Evolutionary conservation across 2,888 invertebrate species (phyloP), one percentile per base, ranked within the genome.

Genomic region (Cheilosia soror): DNA sequence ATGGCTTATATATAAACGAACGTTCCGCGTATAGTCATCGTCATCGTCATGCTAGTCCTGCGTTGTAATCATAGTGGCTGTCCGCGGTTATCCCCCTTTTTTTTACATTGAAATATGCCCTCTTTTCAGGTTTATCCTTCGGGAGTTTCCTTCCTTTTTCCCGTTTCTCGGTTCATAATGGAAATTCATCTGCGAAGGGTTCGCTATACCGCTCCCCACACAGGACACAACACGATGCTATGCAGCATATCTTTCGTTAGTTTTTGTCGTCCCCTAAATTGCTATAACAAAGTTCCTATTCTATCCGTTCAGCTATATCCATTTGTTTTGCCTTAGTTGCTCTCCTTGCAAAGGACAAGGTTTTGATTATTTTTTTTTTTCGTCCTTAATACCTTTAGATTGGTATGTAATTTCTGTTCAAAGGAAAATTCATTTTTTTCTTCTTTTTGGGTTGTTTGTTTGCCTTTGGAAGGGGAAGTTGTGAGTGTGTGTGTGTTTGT

Each of bases 401-500:
- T 81, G 81, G 62, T 72, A 81, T 85, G 81, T 85, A 85, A 85
- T 85, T 85, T 66, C 76, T 75, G 76, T 76, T 85, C 63, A 72
- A 85, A 81, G 58, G 81, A 51, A 85, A 73, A 80, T 72, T 81
- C 68, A 76, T 76, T 81, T 85, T 81, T 85, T 72, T 62, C 57
- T 68, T 76, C 42, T 62, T 73, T 31, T 25, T 51, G 33, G 44
- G 47, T 27, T 49, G 69, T 57, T 37, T 63, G 40, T 60, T 76
- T 77, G 68, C 62, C 68, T 68, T 42, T 53, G 13, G 65, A 75
- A 69, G 58, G 69, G 63, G 44, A 69, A 75, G 69, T 20, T 73
- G 78, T 79, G 58, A 69, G 13, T 11, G 7, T 20, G 2, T 55
- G 58, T 37, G 11, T 25, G 5, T 62, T 65, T 9, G 37, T 11